Percentiles rank a stretch among this genome's conserved stretches.
phyloP scores from a whole-genome alignment of 2,888 invertebrate species.

The Cylloceria caligata region DNA sequence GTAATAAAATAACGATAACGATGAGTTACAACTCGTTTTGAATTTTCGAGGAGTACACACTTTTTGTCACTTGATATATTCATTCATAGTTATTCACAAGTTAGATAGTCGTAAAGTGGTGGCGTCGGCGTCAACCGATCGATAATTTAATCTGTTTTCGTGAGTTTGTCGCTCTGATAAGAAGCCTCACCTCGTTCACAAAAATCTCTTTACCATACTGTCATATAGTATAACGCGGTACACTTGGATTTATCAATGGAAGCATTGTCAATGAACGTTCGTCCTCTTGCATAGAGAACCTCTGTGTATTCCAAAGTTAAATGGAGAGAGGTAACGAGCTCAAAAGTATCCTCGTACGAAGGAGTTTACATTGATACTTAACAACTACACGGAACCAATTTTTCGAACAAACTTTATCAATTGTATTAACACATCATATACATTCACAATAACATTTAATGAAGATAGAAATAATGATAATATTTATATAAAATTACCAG shows the following conservation, averaged over 20 bases:
- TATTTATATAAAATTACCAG: not conserved
- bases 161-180: constrained; percentile 62
- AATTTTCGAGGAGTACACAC: not conserved
- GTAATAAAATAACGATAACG: not conserved
- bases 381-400: constrained; percentile 1
- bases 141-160: constrained; percentile 62
- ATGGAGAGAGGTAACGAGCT: constrained; percentile 50
- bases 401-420: no score
- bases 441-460: not conserved
- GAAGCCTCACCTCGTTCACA: constrained; percentile 35
- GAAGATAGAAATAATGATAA: not conserved
- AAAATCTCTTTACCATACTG: constrained; percentile 4
- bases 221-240: constrained; percentile 33
- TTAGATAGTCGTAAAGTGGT: constrained; percentile 1
- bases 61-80: not conserved
- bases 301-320: constrained; percentile 33
- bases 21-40: not conserved
- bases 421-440: no score
- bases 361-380: constrained; percentile 39
- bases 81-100: no score
- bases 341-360: constrained; percentile 11
- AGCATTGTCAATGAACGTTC: constrained; percentile 61
- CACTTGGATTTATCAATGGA: constrained; percentile 57
- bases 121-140: constrained; percentile 41
- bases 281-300: constrained; percentile 53